Evolutionary conservation across 2,113 vertebrate species (phyloP).

Genomic region (Tragelaphus imberbis): DNA sequence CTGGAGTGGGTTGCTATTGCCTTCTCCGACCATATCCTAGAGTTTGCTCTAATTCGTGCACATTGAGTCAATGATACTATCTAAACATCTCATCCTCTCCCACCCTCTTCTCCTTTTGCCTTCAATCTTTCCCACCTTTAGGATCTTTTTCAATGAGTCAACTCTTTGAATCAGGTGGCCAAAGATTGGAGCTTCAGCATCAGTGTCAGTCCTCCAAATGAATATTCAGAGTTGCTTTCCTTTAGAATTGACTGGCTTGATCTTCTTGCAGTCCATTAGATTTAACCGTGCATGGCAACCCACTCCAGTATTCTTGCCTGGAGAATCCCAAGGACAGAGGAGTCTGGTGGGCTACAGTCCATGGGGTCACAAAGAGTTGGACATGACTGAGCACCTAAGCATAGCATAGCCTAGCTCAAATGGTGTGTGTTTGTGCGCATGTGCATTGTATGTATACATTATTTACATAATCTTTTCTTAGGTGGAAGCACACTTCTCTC

Average conservation of each 20-base stretch:
- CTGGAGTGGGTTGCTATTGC: too few species aligned
- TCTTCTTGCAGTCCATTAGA: background rate
- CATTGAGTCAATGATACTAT: background rate
- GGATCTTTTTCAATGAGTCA: background rate
- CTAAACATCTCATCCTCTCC: background rate
- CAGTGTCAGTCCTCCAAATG: background rate
- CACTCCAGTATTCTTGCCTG: background rate
- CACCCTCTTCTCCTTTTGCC: background rate
- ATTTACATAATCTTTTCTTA: background rate
- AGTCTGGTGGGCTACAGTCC: background rate
- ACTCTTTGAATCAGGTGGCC: background rate
- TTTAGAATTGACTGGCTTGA: background rate
- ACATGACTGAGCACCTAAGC: background rate
- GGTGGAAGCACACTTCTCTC: background rate
- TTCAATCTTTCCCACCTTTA: background rate
- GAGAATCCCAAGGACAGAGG: background rate
- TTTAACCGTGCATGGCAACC: background rate
- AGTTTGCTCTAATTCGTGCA: background rate
- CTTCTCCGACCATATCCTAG: background rate
- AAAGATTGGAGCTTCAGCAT: background rate
- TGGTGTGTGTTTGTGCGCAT: background rate
- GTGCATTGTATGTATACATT: background rate
- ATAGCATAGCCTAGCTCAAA: background rate
- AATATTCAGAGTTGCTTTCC: background rate
- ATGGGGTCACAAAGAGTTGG: background rate